Conservation (phyloP, 2,797 vertebrate species). For the Pteropus rufus region DNA sequence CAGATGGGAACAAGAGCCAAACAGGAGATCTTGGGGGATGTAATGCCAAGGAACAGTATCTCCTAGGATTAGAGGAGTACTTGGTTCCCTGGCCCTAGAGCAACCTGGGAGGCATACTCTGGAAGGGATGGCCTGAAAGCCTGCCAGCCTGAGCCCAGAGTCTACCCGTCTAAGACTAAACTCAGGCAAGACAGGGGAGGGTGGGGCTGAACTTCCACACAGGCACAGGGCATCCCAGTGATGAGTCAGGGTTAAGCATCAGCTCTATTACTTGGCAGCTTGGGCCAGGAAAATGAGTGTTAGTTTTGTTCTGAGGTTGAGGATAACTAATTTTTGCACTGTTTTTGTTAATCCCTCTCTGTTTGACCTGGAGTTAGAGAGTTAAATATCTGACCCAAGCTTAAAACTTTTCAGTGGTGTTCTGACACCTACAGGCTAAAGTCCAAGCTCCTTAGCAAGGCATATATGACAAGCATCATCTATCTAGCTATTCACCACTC, state of each 20-base stretch:
- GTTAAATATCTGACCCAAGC: neutral
- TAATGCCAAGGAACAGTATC: neutral
- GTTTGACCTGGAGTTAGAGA: neutral
- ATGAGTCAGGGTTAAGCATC: neutral
- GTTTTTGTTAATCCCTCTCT: constrained; percentile 31
- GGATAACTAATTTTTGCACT: neutral
- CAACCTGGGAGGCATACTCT: constrained; percentile 2
- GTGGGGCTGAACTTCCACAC: neutral
- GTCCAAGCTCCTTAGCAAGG: neutral
- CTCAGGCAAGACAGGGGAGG: neutral
- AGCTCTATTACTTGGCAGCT: constrained; percentile 10
- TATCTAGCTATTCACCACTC: neutral
- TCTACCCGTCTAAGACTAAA: neutral
- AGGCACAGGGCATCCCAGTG: neutral
- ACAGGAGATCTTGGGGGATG: neutral
- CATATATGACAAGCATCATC: neutral
- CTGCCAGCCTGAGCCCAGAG: neutral
- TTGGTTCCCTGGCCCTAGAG: neutral
- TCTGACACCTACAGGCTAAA: constrained; percentile 10
- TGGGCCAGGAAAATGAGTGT: neutral
- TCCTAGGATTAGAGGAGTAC: neutral
- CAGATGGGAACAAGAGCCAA: neutral
- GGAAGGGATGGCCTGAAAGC: neutral
- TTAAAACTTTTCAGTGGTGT: neutral
- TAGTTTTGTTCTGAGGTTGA: constrained; percentile 23